phyloP scores from a whole-genome alignment of 2,797 vertebrate species.

The Mus spretus region DNA sequence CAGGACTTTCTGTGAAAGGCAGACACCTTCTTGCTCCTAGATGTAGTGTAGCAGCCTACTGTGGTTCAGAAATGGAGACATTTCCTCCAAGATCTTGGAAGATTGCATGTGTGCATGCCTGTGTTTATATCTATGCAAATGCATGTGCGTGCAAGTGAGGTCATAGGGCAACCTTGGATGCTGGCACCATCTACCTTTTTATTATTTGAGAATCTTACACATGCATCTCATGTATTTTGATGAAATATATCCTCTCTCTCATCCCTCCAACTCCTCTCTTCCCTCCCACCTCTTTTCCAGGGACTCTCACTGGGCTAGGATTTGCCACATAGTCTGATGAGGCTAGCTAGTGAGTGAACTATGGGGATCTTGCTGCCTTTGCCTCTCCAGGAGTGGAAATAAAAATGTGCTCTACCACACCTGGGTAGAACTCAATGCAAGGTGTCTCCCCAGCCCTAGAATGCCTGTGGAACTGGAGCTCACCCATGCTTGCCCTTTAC shows the following conservation, averaged over 20 bases:
- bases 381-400: neutral
- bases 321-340: neutral
- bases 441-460: neutral
- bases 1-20: rapidly evolving
- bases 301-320: neutral
- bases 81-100: neutral
- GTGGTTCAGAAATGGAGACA: neutral
- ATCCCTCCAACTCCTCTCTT: neutral
- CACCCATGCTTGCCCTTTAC: rapidly evolving
- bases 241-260: neutral
- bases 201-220: neutral
- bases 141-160: neutral
- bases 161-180: neutral
- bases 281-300: neutral
- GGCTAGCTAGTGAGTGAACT: neutral
- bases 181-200: neutral
- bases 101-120: neutral
- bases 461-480: neutral
- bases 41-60: neutral
- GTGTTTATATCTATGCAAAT: neutral
- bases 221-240: neutral
- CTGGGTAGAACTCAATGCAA: neutral
- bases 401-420: neutral
- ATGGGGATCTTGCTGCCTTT: neutral
- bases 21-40: rapidly evolving